Evolutionary conservation across 2,797 vertebrate species (phyloP), one percentile per base, ranked within the genome.

Genomic region (Scarus forsteni): DNA sequence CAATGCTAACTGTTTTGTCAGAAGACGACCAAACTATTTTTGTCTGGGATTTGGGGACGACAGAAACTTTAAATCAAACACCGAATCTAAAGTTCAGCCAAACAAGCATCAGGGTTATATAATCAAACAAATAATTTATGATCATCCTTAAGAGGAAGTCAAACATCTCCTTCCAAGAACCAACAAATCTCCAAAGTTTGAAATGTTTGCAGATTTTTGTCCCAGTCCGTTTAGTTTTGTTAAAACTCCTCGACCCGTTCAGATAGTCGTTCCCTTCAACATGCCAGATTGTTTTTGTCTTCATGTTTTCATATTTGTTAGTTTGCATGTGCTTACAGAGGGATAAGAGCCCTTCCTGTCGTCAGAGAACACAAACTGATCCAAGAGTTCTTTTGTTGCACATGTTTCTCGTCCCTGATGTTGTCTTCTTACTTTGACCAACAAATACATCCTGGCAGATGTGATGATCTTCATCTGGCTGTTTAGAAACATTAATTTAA

Each of bases 401-500:
- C 52, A 43, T 74, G 72, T 53, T 10, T 62, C 59, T 68, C 38
- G 35, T 61, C 65, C 48, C 69, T 55, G 64, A 75, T 60, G 12
- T 75, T 70, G 13, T 58, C 46, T 70, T 50, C 76, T 80, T 48
- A 61, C 43, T 73, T 72, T 48, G 49, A 58, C 48, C n/a, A 39
- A 11, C 35, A 27, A 27, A 27, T 27, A 4, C 27, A 27, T 27
- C 27, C 27, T 53, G 60, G n/a, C 43, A 69, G 1, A 14, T 51
- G 27, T 42, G 38, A 18, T 49, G 15, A 36, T 53, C 48, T 49
- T 60, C 66, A 57, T 73, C 42, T 76, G 71, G 48, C 39, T 64
- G 8, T 51, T 19, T 8, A 27, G 27, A 46, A 42, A 39, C 1
- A 34, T 46, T 48, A 65, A 8, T 49, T 40, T 39, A 6, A n/a